Percentiles rank a stretch among this genome's conserved stretches.
These are phyloP conservation scores for Prunella himalayana DNA, from an alignment of 2,113 vertebrate species.

Conservation along the genomic window DNA sequence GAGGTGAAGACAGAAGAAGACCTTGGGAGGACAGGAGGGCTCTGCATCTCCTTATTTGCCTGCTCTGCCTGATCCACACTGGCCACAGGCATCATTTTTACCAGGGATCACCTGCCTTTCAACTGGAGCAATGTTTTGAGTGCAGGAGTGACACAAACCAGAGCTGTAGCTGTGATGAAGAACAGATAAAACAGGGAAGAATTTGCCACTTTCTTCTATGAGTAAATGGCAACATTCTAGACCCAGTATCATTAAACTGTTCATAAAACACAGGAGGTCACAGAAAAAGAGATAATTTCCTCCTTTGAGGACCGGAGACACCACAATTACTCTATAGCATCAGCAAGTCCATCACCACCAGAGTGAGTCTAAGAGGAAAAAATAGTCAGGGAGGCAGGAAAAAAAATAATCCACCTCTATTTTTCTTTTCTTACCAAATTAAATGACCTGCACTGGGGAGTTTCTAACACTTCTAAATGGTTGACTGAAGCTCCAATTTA, in stretches of 20 bases:
- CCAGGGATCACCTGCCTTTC: not conserved
- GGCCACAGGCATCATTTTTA: not conserved
- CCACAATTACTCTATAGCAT: not conserved
- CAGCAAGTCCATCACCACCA: not conserved
- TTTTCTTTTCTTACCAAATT: not conserved
- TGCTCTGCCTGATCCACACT: not conserved
- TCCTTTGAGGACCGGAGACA: not conserved
- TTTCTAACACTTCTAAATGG: slow-evolving; percentile 17
- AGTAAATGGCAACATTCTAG: not conserved
- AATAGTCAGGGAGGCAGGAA: not conserved
- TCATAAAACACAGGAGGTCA: not conserved
- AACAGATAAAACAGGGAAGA: not conserved
- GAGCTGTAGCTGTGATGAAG: not conserved
- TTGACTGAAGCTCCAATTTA: slow-evolving; percentile 48
- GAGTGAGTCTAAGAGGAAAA: not conserved
- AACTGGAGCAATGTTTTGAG: not conserved
- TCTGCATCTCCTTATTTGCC: not conserved
- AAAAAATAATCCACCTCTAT: not conserved
- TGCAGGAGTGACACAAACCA: not conserved
- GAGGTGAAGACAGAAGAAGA: not conserved
- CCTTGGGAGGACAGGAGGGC: not conserved
- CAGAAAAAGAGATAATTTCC: not conserved
- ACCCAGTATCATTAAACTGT: not conserved
- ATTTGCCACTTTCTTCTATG: not conserved
- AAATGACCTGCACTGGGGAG: not conserved